Evolutionary conservation across 2,888 invertebrate species (phyloP), one percentile per base, ranked within the genome.

Genomic region (Tachystola acroxantha): DNA sequence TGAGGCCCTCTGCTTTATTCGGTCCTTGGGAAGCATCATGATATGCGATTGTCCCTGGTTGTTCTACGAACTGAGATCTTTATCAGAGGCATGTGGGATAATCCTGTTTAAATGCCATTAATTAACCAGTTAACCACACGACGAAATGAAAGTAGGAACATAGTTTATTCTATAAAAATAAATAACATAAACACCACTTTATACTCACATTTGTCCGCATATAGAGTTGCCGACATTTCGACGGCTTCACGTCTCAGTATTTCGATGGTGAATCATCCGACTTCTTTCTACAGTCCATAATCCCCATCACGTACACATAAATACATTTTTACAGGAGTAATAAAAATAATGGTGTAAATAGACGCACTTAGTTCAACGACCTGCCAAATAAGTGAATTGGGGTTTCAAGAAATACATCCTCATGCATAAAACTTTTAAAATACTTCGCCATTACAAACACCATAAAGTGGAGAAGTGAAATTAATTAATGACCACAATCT

Each of bases 201-300:
- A 43, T 46, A 51, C 51, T 50, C 36, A 51, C 53, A 42, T 40
- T 43, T 26, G 37, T 43, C 45, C 45, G 43, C 39, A 16, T 37
- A 36, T 34, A 41, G 31, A 31, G 20, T 36, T 34, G 32, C 29
- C 56, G 45, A 49, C 68, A 72, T 69, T 67, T 45, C 48, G 50
- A 50, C 48, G 64, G 61, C 53, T 73, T 74, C 62, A 55, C 50
- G 53, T 61, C 53, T 61, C 51, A 52, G 46, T 52, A 57, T 59
- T 57, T 59, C 44, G 42, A 50, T 45, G 53, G 46, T 68, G 64
- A 64, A 59, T 64, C 63, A 68, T 59, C 49, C 29, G 37, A 37
- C 42, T 42, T 50, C 47, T 53, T 33, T 55, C 64, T 54, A 63
- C 53, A 57, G 53, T 46, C 43, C 48, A 56, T 55, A 62, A 53